Percentiles rank a stretch among this genome's conserved stretches.
These are phyloP conservation scores for Chauna torquata DNA, from an alignment of 2,113 vertebrate species.

Conservation along the genomic window DNA sequence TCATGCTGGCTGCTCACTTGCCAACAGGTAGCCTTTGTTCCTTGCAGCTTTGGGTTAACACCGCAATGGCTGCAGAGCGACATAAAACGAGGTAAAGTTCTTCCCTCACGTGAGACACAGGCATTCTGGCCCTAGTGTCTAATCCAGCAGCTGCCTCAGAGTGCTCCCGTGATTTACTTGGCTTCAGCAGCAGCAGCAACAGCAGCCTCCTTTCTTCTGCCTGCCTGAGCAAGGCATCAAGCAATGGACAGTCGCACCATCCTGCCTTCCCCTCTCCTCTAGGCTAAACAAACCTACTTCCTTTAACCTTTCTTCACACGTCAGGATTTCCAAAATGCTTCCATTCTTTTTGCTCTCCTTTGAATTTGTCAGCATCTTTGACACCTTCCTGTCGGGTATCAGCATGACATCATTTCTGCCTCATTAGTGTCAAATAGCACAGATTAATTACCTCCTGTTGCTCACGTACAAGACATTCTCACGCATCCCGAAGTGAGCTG, in stretches of 20 bases:
- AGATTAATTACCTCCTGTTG: conserved; percentile 28
- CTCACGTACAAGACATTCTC: background rate
- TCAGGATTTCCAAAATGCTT: background rate
- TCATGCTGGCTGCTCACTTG: background rate
- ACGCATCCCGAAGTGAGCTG: background rate
- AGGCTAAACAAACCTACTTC: background rate
- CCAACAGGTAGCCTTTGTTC: background rate
- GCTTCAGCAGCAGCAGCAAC: background rate
- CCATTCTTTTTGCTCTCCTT: background rate
- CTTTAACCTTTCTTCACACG: background rate
- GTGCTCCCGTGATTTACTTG: rapidly evolving
- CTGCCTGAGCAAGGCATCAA: background rate
- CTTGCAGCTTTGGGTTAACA: background rate
- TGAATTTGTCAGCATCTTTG: background rate
- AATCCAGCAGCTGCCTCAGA: background rate
- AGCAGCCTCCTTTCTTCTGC: background rate
- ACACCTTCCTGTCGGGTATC: background rate
- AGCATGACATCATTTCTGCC: background rate
- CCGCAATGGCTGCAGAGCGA: background rate
- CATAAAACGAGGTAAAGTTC: background rate
- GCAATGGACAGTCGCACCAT: background rate
- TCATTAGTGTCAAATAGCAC: conserved; percentile 14
- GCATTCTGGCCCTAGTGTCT: background rate
- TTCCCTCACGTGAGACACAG: rapidly evolving
- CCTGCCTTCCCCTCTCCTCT: background rate